Conservation (phyloP, 2,797 vertebrate genomes). For the Lateolabrax maculatus region DNA sequence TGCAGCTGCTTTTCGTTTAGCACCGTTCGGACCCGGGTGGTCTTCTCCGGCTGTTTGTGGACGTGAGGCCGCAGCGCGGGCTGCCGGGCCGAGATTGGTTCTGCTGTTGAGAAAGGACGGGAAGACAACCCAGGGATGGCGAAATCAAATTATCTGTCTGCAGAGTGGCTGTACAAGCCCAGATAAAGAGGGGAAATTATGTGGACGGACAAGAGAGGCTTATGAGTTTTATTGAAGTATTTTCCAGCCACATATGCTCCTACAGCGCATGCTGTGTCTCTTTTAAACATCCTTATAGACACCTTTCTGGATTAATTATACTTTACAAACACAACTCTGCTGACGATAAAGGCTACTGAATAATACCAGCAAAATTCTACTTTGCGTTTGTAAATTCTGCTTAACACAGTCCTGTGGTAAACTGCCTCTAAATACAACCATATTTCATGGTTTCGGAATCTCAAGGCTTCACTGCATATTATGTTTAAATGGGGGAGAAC, state of each 20-base stretch:
- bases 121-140: neutral
- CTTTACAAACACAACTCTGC: neutral
- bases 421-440: neutral
- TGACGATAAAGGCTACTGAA: neutral
- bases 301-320: neutral
- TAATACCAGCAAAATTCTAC: neutral
- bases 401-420: neutral
- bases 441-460: neutral
- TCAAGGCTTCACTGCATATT: neutral
- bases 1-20: slow-evolving; percentile 97
- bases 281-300: neutral
- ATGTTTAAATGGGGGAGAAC: neutral
- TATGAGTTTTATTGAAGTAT: neutral
- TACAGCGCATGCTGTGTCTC: neutral
- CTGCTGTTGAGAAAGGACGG: slow-evolving; percentile 83
- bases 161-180: neutral
- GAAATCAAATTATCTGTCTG: slow-evolving; percentile 12
- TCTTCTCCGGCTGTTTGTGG: slow-evolving; percentile 96
- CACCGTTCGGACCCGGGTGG: slow-evolving; percentile 93
- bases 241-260: neutral
- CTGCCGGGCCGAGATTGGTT: slow-evolving; percentile 94
- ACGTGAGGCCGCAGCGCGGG: slow-evolving; percentile 93
- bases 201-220: too few relatives aligned
- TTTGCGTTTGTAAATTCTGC: neutral
- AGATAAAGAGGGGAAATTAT: neutral